Conservation (phyloP, 2,888 invertebrate species). For the Platerodrilus igneus region DNA sequence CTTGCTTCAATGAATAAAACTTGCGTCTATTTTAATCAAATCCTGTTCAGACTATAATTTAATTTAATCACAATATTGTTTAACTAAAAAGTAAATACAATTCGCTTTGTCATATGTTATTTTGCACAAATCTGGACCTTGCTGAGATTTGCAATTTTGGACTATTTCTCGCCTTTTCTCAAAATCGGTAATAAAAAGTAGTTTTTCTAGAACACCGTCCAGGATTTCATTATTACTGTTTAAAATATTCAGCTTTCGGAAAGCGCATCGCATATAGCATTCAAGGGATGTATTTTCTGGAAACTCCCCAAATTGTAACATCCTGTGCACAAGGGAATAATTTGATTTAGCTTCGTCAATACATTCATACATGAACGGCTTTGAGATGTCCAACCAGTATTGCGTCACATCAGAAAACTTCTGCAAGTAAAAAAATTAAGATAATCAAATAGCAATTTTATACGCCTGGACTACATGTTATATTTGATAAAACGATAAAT, state of each 20-base stretch:
- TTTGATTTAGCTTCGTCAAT: not conserved
- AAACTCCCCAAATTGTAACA: not conserved
- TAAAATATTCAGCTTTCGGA: not conserved
- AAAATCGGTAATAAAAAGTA: not conserved
- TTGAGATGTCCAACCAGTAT: not conserved
- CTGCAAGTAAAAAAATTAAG: too few species aligned
- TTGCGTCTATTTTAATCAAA: too few species aligned
- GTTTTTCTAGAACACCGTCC: not conserved
- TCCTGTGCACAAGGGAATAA: not conserved
- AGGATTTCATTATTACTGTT: too few species aligned
- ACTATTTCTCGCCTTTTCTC: not conserved
- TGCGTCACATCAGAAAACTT: not conserved
- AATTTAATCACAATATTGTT: too few species aligned
- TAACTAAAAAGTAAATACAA: not conserved
- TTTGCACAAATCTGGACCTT: not conserved
- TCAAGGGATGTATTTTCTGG: not conserved
- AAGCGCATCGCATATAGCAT: not conserved
- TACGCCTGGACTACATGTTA: too few species aligned
- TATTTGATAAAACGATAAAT: too few species aligned
- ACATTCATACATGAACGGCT: not conserved
- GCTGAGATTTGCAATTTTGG: too few species aligned
- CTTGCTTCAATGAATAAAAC: too few species aligned
- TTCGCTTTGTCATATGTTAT: not conserved
- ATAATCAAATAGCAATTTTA: too few species aligned
- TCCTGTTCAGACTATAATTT: too few species aligned